These are phyloP conservation scores for Delphinapterus leucas DNA, from an alignment of 2,113 vertebrate species.

Conservation along the genomic window DNA sequence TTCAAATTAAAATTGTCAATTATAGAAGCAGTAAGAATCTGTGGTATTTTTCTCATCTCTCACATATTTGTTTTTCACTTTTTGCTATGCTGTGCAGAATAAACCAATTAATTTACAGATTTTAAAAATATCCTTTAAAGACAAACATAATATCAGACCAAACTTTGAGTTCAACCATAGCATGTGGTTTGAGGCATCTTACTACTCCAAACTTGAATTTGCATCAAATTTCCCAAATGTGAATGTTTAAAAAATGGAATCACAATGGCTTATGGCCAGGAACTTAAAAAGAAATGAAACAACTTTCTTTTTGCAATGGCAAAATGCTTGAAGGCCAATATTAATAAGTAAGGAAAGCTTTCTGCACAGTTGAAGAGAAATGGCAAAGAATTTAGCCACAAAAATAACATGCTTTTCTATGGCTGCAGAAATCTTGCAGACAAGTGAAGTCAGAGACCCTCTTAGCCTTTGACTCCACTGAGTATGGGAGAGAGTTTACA, in stretches of 20 bases:
- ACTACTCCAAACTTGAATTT: constrained; percentile 48
- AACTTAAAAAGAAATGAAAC: background rate
- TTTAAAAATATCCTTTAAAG: background rate
- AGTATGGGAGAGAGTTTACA: background rate
- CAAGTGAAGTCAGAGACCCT: background rate
- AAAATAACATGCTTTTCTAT: background rate
- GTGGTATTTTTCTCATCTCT: background rate
- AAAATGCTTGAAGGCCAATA: background rate
- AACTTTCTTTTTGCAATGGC: background rate
- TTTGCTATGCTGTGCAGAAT: background rate
- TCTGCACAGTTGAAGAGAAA: background rate
- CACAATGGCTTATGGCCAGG: background rate
- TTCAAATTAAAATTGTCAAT: background rate
- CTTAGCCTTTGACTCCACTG: background rate
- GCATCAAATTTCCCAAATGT: background rate
- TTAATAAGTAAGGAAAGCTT: background rate
- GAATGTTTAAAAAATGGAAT: constrained; percentile 9
- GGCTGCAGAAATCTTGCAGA: background rate
- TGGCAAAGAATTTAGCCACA: background rate
- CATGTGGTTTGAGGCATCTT: background rate
- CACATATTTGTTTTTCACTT: background rate
- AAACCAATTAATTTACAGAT: constrained; percentile 60
- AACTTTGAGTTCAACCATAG: background rate
- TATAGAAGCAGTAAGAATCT: background rate
- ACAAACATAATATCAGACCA: background rate